These are phyloP conservation scores for Anarrhichthys ocellatus DNA, from an alignment of 2,113 vertebrate species.

Conservation along the genomic window DNA sequence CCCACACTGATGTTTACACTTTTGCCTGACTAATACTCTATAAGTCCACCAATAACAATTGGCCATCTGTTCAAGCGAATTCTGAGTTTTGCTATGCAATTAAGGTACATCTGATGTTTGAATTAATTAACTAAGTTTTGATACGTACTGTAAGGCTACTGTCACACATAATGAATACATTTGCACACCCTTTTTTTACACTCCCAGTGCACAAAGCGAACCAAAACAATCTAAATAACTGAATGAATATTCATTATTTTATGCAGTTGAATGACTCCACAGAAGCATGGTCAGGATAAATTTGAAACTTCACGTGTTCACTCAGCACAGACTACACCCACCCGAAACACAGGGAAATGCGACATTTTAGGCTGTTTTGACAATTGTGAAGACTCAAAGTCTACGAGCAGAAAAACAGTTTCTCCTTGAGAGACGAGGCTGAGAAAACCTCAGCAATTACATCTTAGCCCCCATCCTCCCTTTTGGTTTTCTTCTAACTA, in stretches of 20 bases:
- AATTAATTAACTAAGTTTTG: conserved; percentile 16
- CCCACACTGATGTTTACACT: conserved; percentile 65
- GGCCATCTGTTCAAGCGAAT: conserved; percentile 60
- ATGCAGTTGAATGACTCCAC: conserved; percentile 22
- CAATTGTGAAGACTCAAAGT: conserved; percentile 43
- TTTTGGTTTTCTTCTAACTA: neutral
- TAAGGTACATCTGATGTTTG: conserved; percentile 32
- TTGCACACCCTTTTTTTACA: conserved; percentile 16
- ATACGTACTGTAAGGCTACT: conserved; percentile 14
- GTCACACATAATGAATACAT: conserved; percentile 26
- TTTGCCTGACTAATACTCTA: conserved; percentile 60
- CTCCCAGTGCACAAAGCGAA: conserved; percentile 25
- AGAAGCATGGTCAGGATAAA: neutral
- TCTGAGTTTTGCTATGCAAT: conserved; percentile 36
- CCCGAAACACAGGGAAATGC: conserved; percentile 39
- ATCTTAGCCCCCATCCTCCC: conserved; percentile 21
- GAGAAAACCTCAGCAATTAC: conserved; percentile 47
- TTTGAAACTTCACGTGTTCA: conserved; percentile 3
- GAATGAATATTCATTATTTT: conserved; percentile 49
- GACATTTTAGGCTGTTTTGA: conserved; percentile 52
- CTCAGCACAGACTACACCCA: conserved; percentile 27
- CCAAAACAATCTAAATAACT: conserved; percentile 51
- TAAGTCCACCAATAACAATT: conserved; percentile 58
- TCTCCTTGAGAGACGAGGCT: conserved; percentile 53
- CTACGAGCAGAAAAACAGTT: conserved; percentile 48